Percentiles rank a stretch among this genome's conserved stretches.
phyloP scores from a whole-genome alignment of 92 coral and sea anemone genomes.

The Zoanthus solanderi region DNA sequence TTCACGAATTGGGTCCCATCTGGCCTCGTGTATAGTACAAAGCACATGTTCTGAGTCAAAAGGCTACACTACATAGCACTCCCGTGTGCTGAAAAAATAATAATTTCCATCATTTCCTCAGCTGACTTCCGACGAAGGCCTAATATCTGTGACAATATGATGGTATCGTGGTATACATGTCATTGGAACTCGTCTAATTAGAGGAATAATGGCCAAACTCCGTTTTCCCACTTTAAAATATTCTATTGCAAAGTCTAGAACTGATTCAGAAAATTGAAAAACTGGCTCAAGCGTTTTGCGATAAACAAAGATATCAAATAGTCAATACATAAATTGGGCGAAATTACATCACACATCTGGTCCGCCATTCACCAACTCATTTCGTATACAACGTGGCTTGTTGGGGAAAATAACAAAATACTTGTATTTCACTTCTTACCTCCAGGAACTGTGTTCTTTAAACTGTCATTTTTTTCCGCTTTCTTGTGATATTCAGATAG shows the following conservation, averaged over 20 bases:
- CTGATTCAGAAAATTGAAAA: not conserved
- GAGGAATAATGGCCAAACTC: conserved; percentile 27
- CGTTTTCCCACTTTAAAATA: conserved; percentile 31
- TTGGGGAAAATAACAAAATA: conserved; percentile 34
- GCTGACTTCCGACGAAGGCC: conserved; percentile 49
- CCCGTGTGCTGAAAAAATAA: conserved; percentile 27
- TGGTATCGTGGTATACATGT: conserved; percentile 31
- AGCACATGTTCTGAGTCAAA: conserved; percentile 38
- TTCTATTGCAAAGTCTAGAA: conserved; percentile 13
- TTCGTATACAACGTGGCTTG: conserved; percentile 45
- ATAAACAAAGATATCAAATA: conserved; percentile 18
- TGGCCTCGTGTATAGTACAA: conserved; percentile 31
- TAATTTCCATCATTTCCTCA: conserved; percentile 47
- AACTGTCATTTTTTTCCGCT: conserved; percentile 4
- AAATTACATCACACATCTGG: conserved; percentile 43
- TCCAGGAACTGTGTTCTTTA: conserved; percentile 16
- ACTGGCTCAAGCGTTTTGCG: conserved; percentile 1
- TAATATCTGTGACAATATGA: conserved; percentile 38
- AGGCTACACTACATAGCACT: not conserved
- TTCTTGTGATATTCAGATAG: not conserved
- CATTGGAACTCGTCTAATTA: conserved; percentile 44
- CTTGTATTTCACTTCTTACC: conserved; percentile 12
- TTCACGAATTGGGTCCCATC: conserved; percentile 34
- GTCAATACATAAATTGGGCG: conserved; percentile 22
- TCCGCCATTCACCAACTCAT: conserved; percentile 40